Percentiles rank a stretch among this genome's conserved stretches.
These are phyloP conservation scores for Nephila pilipes DNA, from an alignment of 1,140 invertebrate genomes.

Conservation along the genomic window DNA sequence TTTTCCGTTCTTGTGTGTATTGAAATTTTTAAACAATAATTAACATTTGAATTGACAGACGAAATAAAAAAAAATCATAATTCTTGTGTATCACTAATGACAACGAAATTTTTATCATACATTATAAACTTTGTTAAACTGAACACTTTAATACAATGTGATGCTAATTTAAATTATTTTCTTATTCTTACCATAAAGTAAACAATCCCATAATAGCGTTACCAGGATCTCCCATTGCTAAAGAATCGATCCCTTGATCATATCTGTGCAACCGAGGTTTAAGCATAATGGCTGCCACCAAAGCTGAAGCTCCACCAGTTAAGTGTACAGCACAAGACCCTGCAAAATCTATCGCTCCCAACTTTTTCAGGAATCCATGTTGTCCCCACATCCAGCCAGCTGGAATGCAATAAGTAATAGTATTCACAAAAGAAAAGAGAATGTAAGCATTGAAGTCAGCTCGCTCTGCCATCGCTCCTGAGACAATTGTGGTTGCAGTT, in stretches of 20 bases:
- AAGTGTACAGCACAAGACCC: constrained; percentile 96
- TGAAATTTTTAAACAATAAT: no score
- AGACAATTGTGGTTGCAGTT: constrained; percentile 77
- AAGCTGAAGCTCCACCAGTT: constrained; percentile 88
- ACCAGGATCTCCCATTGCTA: constrained; percentile 92
- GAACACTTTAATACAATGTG: no score
- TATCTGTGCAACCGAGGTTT: constrained; percentile 93
- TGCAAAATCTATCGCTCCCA: constrained; percentile 93
- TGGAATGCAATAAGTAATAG: constrained; percentile 93
- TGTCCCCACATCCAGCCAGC: constrained; percentile 95
- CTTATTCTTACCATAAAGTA: constrained; percentile 88
- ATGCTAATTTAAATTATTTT: background rate
- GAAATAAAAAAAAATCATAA: no score
- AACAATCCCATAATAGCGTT: constrained; percentile 95
- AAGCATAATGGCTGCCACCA: constrained; percentile 93
- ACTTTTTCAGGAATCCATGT: constrained; percentile 90
- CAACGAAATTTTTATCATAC: no score
- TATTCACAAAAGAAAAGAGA: constrained; percentile 93
- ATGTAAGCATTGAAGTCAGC: constrained; percentile 95
- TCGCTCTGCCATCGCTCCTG: constrained; percentile 83
- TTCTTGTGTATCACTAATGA: no score
- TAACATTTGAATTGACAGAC: no score
- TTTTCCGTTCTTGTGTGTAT: no score
- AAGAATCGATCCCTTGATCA: constrained; percentile 86
- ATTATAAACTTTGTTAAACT: no score